Evolutionary conservation across 1,140 invertebrate genomes (phyloP).

Genomic region (Drosophila asahinai): DNA sequence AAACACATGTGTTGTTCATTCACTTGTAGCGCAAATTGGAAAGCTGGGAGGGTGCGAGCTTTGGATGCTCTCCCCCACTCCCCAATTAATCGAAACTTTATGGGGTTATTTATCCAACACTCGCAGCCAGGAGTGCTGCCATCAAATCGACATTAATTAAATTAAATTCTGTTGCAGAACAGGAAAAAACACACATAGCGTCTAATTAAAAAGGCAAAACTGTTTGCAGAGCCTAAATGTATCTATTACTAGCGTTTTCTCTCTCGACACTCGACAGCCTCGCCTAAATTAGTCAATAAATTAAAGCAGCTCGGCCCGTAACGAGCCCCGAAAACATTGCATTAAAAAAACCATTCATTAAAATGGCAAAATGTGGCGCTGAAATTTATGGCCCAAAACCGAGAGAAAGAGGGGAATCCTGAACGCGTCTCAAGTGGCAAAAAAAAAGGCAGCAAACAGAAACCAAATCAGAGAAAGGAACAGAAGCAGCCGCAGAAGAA

Average conservation of each 20-base stretch:
- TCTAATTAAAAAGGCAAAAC: constrained; percentile 49
- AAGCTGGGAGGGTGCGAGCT: constrained; percentile 17
- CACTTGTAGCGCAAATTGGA: constrained; percentile 58
- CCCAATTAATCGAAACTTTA: constrained; percentile 66
- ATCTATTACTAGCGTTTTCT: constrained; percentile 61
- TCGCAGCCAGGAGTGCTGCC: constrained; percentile 31
- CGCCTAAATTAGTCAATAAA: constrained; percentile 79
- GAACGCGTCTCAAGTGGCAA: constrained; percentile 58
- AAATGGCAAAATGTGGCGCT: constrained; percentile 79
- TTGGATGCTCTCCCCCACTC: constrained; percentile 3
- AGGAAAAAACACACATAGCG: constrained; percentile 2
- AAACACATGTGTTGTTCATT: constrained; percentile 73
- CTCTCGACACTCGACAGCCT: constrained; percentile 1
- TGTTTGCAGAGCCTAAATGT: constrained; percentile 59
- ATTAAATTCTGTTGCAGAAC: constrained; percentile 55
- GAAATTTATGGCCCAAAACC: constrained; percentile 69
- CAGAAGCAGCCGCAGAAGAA: constrained; percentile 22
- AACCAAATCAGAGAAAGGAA: constrained; percentile 21
- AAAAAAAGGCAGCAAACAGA: constrained; percentile 16
- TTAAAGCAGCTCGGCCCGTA: constrained; percentile 54
- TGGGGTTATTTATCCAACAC: constrained; percentile 25
- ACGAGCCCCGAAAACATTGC: constrained; percentile 78
- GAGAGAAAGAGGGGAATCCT: background rate
- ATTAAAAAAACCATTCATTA: constrained; percentile 83
- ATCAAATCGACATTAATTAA: constrained; percentile 76